Percentiles rank a stretch among this genome's conserved stretches.
Conservation (phyloP, 92 coral and sea anemone species). For the Epizoanthus illoricatus region DNA sequence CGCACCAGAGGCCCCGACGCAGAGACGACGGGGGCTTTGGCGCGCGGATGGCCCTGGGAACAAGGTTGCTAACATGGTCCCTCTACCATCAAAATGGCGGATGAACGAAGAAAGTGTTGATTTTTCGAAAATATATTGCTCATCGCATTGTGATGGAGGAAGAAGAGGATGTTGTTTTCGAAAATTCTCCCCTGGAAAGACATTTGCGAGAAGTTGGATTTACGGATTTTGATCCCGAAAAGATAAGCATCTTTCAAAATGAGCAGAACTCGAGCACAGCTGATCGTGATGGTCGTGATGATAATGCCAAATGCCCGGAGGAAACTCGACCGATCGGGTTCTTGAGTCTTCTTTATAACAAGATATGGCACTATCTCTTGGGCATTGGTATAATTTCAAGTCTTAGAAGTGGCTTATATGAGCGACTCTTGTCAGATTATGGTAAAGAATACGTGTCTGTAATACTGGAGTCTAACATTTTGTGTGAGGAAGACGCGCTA, state of each 20-base stretch:
- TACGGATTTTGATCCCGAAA: conserved; percentile 75
- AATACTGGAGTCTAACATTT: conserved; percentile 58
- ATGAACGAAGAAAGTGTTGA: background rate
- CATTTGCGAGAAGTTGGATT: conserved; percentile 85
- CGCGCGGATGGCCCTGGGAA: too few relatives aligned
- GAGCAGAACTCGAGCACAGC: conserved; percentile 19
- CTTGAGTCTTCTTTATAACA: background rate
- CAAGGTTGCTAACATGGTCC: background rate
- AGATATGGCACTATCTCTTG: conserved; percentile 3
- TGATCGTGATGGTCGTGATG: background rate
- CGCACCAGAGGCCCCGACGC: too few relatives aligned
- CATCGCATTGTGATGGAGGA: conserved; percentile 41
- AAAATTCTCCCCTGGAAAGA: conserved; percentile 90
- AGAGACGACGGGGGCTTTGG: too few relatives aligned
- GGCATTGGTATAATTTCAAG: background rate
- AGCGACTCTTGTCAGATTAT: conserved; percentile 34
- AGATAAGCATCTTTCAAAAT: background rate
- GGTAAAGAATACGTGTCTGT: conserved; percentile 53
- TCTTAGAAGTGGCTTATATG: background rate
- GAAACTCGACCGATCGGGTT: background rate
- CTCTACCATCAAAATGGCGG: conserved; percentile 43
- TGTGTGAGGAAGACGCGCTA: conserved; percentile 71
- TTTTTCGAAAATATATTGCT: background rate
- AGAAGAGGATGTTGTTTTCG: conserved; percentile 83
- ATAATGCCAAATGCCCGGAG: background rate